These are phyloP conservation scores for Bergia puertoricense DNA, from an alignment of 92 coral and sea anemone genomes.

Conservation along the genomic window DNA sequence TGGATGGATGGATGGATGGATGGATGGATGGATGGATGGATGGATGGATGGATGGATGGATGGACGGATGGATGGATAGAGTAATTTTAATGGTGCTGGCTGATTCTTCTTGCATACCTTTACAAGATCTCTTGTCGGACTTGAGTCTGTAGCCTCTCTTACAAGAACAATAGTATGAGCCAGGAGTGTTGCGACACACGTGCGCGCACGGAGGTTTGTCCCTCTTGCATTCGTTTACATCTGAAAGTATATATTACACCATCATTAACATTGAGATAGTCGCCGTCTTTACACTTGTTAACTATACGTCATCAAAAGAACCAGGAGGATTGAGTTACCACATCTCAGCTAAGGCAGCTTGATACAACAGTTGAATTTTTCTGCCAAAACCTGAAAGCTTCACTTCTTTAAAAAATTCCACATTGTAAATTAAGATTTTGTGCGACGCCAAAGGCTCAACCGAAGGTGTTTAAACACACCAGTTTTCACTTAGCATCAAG, in stretches of 20 bases:
- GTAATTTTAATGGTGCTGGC: no score
- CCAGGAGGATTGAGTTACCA: neutral
- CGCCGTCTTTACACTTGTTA: neutral
- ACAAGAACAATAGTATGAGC: conserved; percentile 93
- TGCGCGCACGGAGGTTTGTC: conserved; percentile 75
- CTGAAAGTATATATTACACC: conserved; percentile 46
- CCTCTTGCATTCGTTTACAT: conserved; percentile 83
- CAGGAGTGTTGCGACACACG: conserved; percentile 89
- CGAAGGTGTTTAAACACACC: no score
- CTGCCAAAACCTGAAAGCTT: neutral
- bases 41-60: no score
- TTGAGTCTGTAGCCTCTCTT: conserved; percentile 76
- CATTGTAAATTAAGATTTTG: no score
- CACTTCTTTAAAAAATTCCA: neutral
- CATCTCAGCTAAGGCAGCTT: neutral
- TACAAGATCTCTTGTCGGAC: conserved; percentile 73
- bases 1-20: no score
- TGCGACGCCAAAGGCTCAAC: neutral
- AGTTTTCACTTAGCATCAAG: neutral
- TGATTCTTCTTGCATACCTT: conserved; percentile 64
- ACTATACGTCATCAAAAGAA: neutral
- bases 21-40: no score
- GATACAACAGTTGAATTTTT: neutral
- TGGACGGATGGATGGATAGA: no score
- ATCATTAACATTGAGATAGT: neutral